Base-by-base conservation (phyloP, 2,888 invertebrate species). In the Sinhomidia bicolor region DNA sequence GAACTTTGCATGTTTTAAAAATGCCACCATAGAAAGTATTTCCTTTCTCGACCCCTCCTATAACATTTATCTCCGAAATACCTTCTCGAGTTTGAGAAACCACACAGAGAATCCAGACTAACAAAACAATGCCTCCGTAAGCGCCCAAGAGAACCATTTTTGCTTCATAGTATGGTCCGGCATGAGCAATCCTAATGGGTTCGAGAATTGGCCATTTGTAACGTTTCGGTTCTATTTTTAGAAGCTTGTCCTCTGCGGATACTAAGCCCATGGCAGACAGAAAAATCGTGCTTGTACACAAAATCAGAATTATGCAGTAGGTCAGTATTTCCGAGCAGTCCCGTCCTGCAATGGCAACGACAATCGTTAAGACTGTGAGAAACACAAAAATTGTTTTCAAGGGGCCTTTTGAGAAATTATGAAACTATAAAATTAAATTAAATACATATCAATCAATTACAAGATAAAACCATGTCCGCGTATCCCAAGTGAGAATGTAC, bases 191-290 rank as follows among this genome's bases (percentile, higher is more conserved):
- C 9, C 17, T 3, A 4, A 83, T 65, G 36, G 44, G 83, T 26
- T 83, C 83, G 14, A 83, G 65, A 14, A 83, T 41, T 12, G 83
- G 83, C 83, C 83, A 83, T 14, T 57, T 47, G 32, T 71, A 83
- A 0, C 83, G 32, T 0, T 17, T 26, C 12, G 81, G 81, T 10
- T 26, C 32, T 17, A 82, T 51, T 2, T 51, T 32, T 1, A 82
- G 1, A 9, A 2, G 10, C 7, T n/a, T 5, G 26, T 82, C 81
- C 17, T 82, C 81, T n/a, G 9, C 4, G 17, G 0, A 4, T 7
- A 23, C 17, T 3, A 82, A 26, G 5, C 41, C 0, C 1, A 7
- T 2, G 0, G 26, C 14, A 1, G 17, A 5, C 6, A 12, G 0
- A 17, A 26, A 62, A n/a, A n/a, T n/a, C n/a, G n/a, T n/a, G n/a